Percentiles rank a stretch among this genome's conserved stretches.
Evolutionary conservation across 2,888 invertebrate species (phyloP).

Genomic region (Pomacea canaliculata): DNA sequence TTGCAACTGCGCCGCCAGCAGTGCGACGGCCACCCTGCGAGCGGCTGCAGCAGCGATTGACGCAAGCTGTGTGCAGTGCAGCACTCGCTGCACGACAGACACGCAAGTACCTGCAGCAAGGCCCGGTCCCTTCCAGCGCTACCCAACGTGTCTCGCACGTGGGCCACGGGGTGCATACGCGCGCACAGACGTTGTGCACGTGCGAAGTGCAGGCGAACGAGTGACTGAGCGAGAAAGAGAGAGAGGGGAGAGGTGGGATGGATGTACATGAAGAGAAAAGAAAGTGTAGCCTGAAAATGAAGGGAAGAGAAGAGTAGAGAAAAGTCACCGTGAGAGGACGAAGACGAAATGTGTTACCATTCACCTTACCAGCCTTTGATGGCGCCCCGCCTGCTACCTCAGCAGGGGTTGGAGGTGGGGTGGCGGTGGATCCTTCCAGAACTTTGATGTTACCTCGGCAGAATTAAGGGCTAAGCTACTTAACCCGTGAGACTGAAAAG

Average conservation of each 20-base stretch:
- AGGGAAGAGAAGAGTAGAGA: background rate
- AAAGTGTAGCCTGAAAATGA: no score
- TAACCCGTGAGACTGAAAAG: no score
- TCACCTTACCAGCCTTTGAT: slow-evolving; percentile 5
- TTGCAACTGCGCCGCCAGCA: no score
- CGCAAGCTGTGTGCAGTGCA: no score
- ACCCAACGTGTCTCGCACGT: slow-evolving; percentile 19
- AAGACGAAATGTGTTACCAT: slow-evolving; percentile 17
- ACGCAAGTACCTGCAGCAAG: no score
- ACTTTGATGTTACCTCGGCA: no score
- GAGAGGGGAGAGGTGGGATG: background rate
- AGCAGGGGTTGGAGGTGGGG: background rate
- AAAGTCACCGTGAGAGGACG: slow-evolving; percentile 4
- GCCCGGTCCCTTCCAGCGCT: background rate
- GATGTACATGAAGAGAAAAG: no score
- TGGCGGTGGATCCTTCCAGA: background rate
- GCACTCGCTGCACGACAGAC: no score
- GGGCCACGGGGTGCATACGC: slow-evolving; percentile 15
- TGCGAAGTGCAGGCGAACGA: background rate
- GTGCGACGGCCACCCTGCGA: no score
- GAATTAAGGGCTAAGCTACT: no score
- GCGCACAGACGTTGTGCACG: slow-evolving; percentile 19
- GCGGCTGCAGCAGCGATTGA: no score
- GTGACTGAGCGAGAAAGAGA: background rate
- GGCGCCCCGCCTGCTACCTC: background rate